phyloP scores from a whole-genome alignment of 1,140 invertebrate species.

The Gonatopus flavifemur region DNA sequence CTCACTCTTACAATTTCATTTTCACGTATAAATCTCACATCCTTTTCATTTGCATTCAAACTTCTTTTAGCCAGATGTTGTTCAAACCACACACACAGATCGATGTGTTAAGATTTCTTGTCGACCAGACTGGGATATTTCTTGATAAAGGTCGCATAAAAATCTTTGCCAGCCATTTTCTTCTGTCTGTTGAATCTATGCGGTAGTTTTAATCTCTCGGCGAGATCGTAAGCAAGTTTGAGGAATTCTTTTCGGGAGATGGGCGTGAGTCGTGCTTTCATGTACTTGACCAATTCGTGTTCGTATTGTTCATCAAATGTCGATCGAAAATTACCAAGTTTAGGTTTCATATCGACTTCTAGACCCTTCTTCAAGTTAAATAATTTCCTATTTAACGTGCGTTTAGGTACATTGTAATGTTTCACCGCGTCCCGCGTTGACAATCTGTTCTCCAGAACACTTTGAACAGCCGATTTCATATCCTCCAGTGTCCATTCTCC shows the following conservation, averaged over 20 bases:
- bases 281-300: constrained; percentile 4
- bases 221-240: constrained; percentile 10
- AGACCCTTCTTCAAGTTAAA: constrained; percentile 4
- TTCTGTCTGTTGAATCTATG: constrained; percentile 35
- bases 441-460: constrained; percentile 2
- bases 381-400: constrained; percentile 3
- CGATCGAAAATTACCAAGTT: constrained; percentile 5
- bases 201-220: constrained; percentile 20
- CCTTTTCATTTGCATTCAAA: too few relatives aligned
- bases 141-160: constrained; percentile 47
- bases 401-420: constrained; percentile 8
- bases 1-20: too few relatives aligned
- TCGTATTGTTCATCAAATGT: constrained; percentile 7
- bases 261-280: constrained; percentile 10
- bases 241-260: constrained; percentile 10
- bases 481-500: constrained; percentile 5
- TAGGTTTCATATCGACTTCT: constrained; percentile 2
- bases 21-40: too few relatives aligned
- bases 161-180: constrained; percentile 46
- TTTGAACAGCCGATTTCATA: constrained; percentile 7
- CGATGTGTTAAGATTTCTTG: too few relatives aligned
- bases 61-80: too few relatives aligned
- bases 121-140: too few relatives aligned
- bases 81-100: too few relatives aligned
- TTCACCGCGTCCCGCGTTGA: constrained; percentile 1